Conservation (phyloP, 2,797 vertebrate genomes). For the Myiotriccus ornatus region DNA sequence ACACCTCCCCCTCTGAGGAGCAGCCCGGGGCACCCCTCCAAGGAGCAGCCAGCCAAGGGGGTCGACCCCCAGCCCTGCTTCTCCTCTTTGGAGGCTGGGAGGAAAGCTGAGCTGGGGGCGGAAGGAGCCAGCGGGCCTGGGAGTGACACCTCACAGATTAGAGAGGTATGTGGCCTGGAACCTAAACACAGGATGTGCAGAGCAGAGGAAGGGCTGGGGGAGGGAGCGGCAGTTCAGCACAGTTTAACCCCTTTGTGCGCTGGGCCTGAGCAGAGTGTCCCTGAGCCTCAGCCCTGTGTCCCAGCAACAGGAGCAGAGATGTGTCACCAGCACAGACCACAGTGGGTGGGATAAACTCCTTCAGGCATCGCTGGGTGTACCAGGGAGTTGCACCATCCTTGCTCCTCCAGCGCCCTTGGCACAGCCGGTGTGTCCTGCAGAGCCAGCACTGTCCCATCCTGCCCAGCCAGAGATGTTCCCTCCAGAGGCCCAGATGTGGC, state of each 20-base stretch:
- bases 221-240: slow-evolving; percentile 26
- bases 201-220: slow-evolving; percentile 65
- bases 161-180: slow-evolving; percentile 78
- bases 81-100: background rate
- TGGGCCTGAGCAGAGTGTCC: background rate
- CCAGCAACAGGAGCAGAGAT: background rate
- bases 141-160: slow-evolving; percentile 73
- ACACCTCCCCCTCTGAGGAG: background rate
- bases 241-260: slow-evolving; percentile 73
- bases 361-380: background rate
- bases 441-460: background rate
- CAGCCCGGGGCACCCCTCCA: background rate
- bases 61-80: background rate
- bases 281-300: background rate
- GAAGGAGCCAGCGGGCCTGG: slow-evolving; percentile 69
- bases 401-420: fast-evolving
- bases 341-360: background rate
- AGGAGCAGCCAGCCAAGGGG: background rate
- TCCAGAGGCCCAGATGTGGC: background rate
- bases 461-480: background rate
- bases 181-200: slow-evolving; percentile 79
- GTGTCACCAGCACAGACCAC: background rate
- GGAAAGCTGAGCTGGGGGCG: slow-evolving; percentile 51
- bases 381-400: background rate
- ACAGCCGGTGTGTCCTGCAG: background rate